A percentile compares a stretch with the other conserved stretches of the same genome.
These are phyloP conservation scores for Neodiprion lecontei DNA, from an alignment of 1,140 invertebrate species.

Conservation along the genomic window DNA sequence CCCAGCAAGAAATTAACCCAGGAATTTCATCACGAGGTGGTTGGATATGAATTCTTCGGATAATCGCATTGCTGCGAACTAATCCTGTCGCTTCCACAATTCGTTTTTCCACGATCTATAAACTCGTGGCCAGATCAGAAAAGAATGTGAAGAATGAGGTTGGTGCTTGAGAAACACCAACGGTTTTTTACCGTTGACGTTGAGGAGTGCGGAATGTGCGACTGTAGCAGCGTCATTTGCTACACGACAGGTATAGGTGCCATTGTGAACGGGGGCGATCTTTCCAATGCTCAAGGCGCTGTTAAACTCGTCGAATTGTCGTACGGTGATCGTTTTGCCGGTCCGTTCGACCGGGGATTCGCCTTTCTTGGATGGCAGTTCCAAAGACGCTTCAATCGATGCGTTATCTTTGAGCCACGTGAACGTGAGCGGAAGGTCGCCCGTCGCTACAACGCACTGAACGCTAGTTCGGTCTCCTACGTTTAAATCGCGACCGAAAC, in stretches of 20 bases:
- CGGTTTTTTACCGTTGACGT: conserved; percentile 68
- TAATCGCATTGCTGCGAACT: not conserved
- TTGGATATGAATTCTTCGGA: conserved; percentile 6
- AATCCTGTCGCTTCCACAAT: conserved; percentile 9
- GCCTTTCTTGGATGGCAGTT: not conserved
- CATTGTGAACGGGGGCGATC: conserved; percentile 70
- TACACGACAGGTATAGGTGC: conserved; percentile 76
- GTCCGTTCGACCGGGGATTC: conserved; percentile 9
- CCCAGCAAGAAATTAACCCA: too few relatives aligned
- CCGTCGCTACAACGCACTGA: conserved; percentile 70
- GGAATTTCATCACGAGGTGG: too few relatives aligned
- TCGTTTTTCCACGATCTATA: conserved; percentile 13
- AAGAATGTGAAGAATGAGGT: conserved; percentile 20
- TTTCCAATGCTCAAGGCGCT: conserved; percentile 69
- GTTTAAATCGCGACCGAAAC: conserved; percentile 67
- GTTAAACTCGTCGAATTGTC: conserved; percentile 71
- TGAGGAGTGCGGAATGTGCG: conserved; percentile 67
- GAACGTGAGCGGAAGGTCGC: conserved; percentile 73
- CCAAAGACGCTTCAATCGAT: conserved; percentile 45
- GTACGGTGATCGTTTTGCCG: conserved; percentile 64
- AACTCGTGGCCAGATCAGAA: conserved; percentile 4
- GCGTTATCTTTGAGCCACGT: conserved; percentile 75
- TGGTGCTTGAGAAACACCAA: conserved; percentile 45
- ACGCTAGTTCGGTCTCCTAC: conserved; percentile 72
- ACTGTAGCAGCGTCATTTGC: conserved; percentile 67